Percentiles rank a stretch among this genome's conserved stretches.
Conservation (phyloP, 2,888 invertebrate species). For the Stegana nigrithorax region DNA sequence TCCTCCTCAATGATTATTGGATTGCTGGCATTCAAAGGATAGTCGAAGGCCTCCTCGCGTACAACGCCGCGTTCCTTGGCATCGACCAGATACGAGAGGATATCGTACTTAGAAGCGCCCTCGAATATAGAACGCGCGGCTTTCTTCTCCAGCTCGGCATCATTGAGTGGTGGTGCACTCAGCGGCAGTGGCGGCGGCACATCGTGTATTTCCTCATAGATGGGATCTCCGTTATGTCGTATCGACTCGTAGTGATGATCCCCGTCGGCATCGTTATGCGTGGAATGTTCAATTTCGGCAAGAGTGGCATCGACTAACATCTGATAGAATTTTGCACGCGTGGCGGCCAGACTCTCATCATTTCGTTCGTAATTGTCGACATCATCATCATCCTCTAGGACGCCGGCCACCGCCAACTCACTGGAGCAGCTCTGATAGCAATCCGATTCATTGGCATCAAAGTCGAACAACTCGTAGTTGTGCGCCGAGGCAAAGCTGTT, state of each 20-base stretch:
- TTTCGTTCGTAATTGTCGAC: conserved; percentile 70
- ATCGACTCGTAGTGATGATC: conserved; percentile 83
- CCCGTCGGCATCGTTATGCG: conserved; percentile 73
- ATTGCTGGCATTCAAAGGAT: conserved; percentile 71
- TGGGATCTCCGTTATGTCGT: conserved; percentile 74
- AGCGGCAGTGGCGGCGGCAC: conserved; percentile 83
- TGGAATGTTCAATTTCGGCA: conserved; percentile 76
- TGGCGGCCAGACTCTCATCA: conserved; percentile 64
- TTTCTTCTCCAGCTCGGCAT: conserved; percentile 79
- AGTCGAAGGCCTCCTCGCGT: conserved; percentile 79
- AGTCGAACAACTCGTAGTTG: conserved; percentile 81
- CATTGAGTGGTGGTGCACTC: conserved; percentile 81
- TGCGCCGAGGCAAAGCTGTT: conserved; percentile 75
- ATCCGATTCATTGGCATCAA: conserved; percentile 74
- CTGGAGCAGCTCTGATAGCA: conserved; percentile 80
- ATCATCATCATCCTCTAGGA: conserved; percentile 70
- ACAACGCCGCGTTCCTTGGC: conserved; percentile 82
- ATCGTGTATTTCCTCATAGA: conserved; percentile 82
- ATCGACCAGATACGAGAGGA: conserved; percentile 88
- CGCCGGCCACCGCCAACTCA: conserved; percentile 74
- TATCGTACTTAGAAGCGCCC: conserved; percentile 89
- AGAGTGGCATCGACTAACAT: conserved; percentile 78
- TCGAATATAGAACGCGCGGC: conserved; percentile 77
- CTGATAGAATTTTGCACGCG: conserved; percentile 80
- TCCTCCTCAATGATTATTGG: conserved; percentile 71